Conservation (phyloP, 2,113 vertebrate species). For the Phaethon lepturus region DNA sequence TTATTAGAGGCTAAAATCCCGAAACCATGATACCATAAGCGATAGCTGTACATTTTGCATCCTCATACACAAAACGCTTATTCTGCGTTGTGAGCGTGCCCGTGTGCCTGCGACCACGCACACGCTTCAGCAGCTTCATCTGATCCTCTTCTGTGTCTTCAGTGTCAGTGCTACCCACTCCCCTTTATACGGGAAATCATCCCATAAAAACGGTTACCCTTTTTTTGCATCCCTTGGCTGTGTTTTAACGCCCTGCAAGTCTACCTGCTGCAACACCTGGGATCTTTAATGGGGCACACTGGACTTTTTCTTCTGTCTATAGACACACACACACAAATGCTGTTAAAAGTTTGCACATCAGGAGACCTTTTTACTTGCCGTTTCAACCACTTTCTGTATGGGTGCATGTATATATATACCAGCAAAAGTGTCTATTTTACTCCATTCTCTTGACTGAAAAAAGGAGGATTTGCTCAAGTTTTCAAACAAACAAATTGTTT, state of each 20-base stretch:
- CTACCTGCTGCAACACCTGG: background rate
- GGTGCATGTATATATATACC: background rate
- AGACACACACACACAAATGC: background rate
- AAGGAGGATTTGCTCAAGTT: background rate
- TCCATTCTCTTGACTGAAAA: background rate
- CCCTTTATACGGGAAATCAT: background rate
- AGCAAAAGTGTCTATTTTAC: background rate
- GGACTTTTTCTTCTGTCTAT: background rate
- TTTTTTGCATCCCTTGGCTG: background rate
- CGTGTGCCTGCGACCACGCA: accelerated
- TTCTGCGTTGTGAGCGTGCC: background rate
- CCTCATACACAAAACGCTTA: background rate
- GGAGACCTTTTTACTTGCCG: background rate
- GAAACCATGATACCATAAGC: background rate
- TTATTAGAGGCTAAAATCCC: background rate
- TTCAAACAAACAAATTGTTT: background rate
- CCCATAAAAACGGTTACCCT: background rate
- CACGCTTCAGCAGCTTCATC: background rate
- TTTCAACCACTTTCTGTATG: background rate
- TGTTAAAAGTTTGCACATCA: background rate
- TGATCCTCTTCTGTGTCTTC: background rate
- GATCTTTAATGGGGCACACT: background rate
- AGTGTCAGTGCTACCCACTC: background rate
- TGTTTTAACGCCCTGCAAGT: background rate
- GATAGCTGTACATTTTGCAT: background rate